phyloP scores from a whole-genome alignment of 2,888 invertebrate species.

The Chloromyia formosa region DNA sequence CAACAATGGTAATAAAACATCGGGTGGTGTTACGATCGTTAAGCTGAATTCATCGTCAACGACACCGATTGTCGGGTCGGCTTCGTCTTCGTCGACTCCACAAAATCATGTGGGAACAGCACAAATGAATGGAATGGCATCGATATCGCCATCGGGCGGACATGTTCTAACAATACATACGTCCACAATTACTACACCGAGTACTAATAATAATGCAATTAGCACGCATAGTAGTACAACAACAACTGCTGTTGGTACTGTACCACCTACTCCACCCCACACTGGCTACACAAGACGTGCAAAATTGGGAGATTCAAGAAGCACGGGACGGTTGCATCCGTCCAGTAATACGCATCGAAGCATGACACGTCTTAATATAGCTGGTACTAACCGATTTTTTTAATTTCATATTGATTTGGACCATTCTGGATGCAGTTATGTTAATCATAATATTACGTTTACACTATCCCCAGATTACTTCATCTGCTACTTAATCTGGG shows the following conservation, averaged over 20 bases:
- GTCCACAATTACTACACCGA: constrained; percentile 42
- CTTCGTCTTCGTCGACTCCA: constrained; percentile 53
- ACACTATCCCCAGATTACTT: too few species aligned
- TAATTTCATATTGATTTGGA: not conserved
- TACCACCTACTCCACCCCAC: constrained; percentile 60
- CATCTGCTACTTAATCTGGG: too few species aligned
- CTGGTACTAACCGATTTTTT: constrained; percentile 63
- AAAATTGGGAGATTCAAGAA: constrained; percentile 78
- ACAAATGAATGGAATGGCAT: constrained; percentile 25
- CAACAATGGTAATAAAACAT: constrained; percentile 73
- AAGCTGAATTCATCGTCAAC: constrained; percentile 70
- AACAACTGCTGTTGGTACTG: constrained; percentile 37
- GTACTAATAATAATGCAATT: constrained; percentile 38
- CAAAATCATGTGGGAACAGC: not conserved
- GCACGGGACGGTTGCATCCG: constrained; percentile 77
- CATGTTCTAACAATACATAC: constrained; percentile 51
- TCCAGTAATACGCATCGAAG: constrained; percentile 78
- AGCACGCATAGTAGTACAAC: constrained; percentile 21
- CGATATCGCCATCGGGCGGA: constrained; percentile 38
- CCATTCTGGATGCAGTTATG: constrained; percentile 17
- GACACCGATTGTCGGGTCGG: constrained; percentile 34
- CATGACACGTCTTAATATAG: constrained; percentile 80
- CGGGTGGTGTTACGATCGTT: constrained; percentile 81
- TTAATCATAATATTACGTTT: too few species aligned
- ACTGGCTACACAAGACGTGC: constrained; percentile 69